Percentiles rank a stretch among this genome's conserved stretches.
Evolutionary conservation across 2,113 vertebrate genomes (phyloP).

Genomic region (Crotalus horridus): DNA sequence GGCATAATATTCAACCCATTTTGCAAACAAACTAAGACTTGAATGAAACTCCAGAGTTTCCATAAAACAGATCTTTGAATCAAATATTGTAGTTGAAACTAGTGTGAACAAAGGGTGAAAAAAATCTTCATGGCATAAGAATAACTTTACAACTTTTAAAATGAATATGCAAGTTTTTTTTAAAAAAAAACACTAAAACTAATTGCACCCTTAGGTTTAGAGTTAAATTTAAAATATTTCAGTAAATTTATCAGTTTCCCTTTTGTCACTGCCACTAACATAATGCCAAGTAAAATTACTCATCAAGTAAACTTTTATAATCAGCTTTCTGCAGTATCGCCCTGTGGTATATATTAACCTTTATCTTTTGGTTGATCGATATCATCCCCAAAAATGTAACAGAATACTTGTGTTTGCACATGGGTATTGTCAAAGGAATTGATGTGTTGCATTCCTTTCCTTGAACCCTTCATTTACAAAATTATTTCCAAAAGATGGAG

Average conservation of each 20-base stretch:
- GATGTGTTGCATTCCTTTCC: constrained; percentile 30
- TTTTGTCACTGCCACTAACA: constrained; percentile 35
- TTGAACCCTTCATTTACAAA: constrained; percentile 45
- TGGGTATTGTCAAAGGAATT: constrained; percentile 54
- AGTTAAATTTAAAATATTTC: neutral
- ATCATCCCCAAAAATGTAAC: constrained; percentile 42
- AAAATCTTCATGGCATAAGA: neutral
- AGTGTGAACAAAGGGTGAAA: neutral
- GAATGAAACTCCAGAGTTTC: constrained; percentile 7
- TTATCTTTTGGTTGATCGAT: constrained; percentile 55
- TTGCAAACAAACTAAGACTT: neutral
- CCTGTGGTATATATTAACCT: constrained; percentile 46
- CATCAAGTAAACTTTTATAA: constrained; percentile 39
- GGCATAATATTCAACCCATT: neutral
- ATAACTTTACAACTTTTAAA: neutral
- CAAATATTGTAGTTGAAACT: neutral
- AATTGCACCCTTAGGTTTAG: neutral
- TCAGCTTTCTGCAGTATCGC: constrained; percentile 45
- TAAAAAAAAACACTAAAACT: neutral
- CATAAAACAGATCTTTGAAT: neutral
- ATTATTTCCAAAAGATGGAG: constrained; percentile 59
- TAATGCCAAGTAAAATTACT: constrained; percentile 7
- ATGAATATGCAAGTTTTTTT: neutral
- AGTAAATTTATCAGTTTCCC: neutral
- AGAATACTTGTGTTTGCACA: constrained; percentile 44